These are phyloP conservation scores for Mesopsocus fuscifrons DNA, from an alignment of 2,888 invertebrate species.

Conservation along the genomic window DNA sequence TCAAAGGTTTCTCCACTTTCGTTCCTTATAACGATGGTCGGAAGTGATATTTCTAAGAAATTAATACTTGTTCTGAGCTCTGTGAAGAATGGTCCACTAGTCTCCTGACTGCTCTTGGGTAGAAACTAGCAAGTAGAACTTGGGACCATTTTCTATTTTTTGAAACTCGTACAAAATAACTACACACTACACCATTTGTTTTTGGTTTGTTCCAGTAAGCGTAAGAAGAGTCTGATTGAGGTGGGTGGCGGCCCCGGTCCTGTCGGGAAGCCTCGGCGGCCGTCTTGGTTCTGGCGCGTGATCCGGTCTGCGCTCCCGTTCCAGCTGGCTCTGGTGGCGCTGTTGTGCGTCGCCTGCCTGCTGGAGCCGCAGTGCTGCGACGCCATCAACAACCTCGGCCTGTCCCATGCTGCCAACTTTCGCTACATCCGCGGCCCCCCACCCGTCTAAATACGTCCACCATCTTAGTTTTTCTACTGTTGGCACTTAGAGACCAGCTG, in stretches of 20 bases:
- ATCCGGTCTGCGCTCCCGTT: conserved; percentile 54
- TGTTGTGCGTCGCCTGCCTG: conserved; percentile 52
- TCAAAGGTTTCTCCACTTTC: no score
- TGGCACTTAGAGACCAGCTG: no score
- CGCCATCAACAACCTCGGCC: conserved; percentile 51
- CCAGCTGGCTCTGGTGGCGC: conserved; percentile 50
- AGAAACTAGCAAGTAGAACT: no score
- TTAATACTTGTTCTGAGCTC: no score
- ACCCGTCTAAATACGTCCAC: conserved; percentile 52
- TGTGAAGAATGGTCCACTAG: no score
- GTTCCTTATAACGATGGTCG: no score
- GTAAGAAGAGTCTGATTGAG: background rate
- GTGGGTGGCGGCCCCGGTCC: background rate
- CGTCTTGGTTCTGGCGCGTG: conserved; percentile 50
- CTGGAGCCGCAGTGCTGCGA: conserved; percentile 62
- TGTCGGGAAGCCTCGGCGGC: conserved; percentile 30
- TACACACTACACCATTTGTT: no score
- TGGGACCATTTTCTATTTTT: no score
- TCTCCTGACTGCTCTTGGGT: no score
- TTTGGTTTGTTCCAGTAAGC: background rate
- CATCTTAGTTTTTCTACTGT: conserved; percentile 10
- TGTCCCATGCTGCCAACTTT: conserved; percentile 59
- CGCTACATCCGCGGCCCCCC: conserved; percentile 69
- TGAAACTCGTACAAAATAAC: no score
- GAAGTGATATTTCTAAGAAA: no score